These are phyloP conservation scores for Drosophila equinoxialis DNA, from an alignment of 1,140 invertebrate species.

Conservation along the genomic window DNA sequence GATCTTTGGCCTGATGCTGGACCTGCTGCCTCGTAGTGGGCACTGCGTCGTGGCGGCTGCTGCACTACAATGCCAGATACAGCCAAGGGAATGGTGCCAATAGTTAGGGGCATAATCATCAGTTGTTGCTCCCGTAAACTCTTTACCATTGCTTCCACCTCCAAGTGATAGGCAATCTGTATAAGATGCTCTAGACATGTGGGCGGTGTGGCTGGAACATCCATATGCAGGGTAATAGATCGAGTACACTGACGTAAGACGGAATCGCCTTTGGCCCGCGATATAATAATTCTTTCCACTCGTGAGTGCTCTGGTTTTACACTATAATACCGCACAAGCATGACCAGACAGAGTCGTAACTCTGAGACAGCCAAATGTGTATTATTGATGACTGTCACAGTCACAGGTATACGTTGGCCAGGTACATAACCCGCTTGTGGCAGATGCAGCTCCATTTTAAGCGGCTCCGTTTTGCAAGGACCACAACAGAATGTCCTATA, in stretches of 20 bases:
- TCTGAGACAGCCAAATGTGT: conserved; percentile 84
- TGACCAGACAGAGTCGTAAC: conserved; percentile 84
- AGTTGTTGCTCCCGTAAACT: conserved; percentile 83
- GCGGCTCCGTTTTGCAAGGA: conserved; percentile 72
- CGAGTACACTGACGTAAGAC: conserved; percentile 83
- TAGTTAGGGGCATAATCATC: conserved; percentile 83
- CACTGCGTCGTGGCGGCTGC: conserved; percentile 65
- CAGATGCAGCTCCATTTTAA: conserved; percentile 70
- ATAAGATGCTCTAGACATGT: conserved; percentile 86
- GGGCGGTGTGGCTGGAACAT: conserved; percentile 88
- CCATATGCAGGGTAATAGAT: conserved; percentile 80
- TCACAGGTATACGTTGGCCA: conserved; percentile 72
- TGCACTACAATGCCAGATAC: conserved; percentile 59
- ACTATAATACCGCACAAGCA: conserved; percentile 79
- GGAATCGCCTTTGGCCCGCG: conserved; percentile 83
- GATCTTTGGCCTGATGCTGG: not conserved
- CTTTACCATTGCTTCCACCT: conserved; percentile 84
- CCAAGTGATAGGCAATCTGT: conserved; percentile 88
- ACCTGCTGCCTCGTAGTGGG: conserved; percentile 46
- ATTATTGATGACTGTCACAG: conserved; percentile 73
- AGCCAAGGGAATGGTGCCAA: conserved; percentile 85
- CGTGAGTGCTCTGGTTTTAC: conserved; percentile 85
- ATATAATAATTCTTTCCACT: conserved; percentile 84
- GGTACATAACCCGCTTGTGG: conserved; percentile 78
- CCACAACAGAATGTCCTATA: conserved; percentile 77